Evolutionary conservation across 2,888 invertebrate species (phyloP), one percentile per base, ranked within the genome.

Genomic region (Pammene fasciana): DNA sequence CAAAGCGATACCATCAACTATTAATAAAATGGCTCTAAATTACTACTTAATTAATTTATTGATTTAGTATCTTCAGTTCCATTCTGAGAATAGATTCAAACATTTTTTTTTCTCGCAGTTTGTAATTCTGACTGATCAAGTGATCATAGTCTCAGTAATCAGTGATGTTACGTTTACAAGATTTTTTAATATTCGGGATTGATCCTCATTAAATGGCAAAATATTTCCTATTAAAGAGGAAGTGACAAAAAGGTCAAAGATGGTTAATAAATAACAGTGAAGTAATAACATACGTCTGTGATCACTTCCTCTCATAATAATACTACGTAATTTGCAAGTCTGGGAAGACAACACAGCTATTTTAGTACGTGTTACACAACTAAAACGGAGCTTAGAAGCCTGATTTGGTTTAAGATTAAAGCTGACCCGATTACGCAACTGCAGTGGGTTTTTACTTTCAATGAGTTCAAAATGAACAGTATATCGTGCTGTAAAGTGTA

Each of bases 341-440:
- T 34, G 26, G 65, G 68, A 71, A 67, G 62, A 67, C 68, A 68
- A 68, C 64, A 68, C 56, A 46, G 57, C 65, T 18, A 55, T 67
- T 56, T 52, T 36, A 46, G 56, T 46, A 54, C 34, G 54, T 54
- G 66, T 52, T 52, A 46, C 62, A 62, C 50, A 61, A 60, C 54
- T 16, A 65, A 26, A 26, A 45, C 59, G 36, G 50, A 65, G 46
- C 18, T 61, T 66, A 56, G 50, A 26, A 55, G 50, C 50, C 56
- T 36, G 14, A 61, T 61, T 65, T 65, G 43, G 46, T 60, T 52
- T 43, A 59, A 55, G 59, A 60, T 62, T 52, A 62, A 62, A 43
- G 48, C 67, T 60, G 45, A 48, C 18, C 36, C 60, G 54, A 16
- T 68, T 26, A 46, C 52, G 34, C 52, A 62, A 68, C 41, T 43